Conservation (phyloP, 1,140 invertebrate species). For the Monochamus saltuarius region DNA sequence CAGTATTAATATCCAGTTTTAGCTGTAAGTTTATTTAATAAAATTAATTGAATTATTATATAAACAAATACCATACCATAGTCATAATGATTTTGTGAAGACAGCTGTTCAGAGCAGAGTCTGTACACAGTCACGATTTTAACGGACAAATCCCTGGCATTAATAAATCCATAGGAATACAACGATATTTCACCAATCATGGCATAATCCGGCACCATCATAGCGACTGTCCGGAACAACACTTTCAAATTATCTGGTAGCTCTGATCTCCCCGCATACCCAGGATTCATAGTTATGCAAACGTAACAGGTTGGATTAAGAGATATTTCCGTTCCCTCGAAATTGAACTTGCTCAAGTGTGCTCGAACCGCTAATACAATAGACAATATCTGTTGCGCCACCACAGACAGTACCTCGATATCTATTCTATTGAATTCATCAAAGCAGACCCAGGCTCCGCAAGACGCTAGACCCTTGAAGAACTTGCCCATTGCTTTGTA, state of each 20-base stretch:
- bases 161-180: constrained; percentile 85
- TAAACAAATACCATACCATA: constrained; percentile 60
- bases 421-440: constrained; percentile 96
- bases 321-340: constrained; percentile 81
- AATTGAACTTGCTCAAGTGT: constrained; percentile 70
- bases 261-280: constrained; percentile 83
- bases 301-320: constrained; percentile 83
- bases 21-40: background rate
- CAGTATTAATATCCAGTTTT: no score
- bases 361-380: constrained; percentile 78
- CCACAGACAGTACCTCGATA: constrained; percentile 80
- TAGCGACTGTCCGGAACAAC: constrained; percentile 87
- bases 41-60: no score
- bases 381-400: constrained; percentile 80
- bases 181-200: constrained; percentile 90
- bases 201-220: constrained; percentile 94
- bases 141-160: constrained; percentile 75
- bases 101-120: constrained; percentile 87
- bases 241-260: constrained; percentile 85
- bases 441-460: constrained; percentile 91
- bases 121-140: constrained; percentile 90
- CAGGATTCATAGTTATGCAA: constrained; percentile 94
- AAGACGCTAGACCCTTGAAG: constrained; percentile 84
- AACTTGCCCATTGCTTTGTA: constrained; percentile 93
- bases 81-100: constrained; percentile 84